Conservation (phyloP, 2,797 vertebrate genomes). For the Dendrocincla tyrannina region DNA sequence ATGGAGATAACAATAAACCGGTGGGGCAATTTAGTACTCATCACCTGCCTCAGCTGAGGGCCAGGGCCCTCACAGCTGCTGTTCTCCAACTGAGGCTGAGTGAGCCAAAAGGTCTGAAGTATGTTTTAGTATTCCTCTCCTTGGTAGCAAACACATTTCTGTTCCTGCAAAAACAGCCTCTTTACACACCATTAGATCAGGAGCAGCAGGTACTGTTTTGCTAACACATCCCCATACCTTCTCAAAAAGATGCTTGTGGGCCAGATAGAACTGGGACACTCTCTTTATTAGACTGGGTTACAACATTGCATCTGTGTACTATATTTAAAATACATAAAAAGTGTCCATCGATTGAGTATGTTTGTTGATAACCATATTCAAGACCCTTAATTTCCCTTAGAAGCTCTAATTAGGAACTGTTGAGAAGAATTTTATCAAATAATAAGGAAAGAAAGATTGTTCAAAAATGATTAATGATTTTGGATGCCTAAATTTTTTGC, state of each 20-base stretch:
- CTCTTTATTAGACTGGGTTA: not conserved
- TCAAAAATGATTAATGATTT: not conserved
- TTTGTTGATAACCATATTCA: not conserved
- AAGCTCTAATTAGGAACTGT: not conserved
- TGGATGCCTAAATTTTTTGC: not conserved
- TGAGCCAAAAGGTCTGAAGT: not conserved
- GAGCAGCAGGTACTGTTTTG: not conserved
- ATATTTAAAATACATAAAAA: not conserved
- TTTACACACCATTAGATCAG: not conserved
- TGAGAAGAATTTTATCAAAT: conserved; percentile 14
- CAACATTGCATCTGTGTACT: not conserved
- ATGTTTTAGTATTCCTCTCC: not conserved
- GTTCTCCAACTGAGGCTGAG: not conserved
- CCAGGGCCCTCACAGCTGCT: not conserved
- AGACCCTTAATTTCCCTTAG: not conserved
- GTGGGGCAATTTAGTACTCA: not conserved
- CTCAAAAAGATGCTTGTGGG: not conserved
- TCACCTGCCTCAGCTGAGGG: not conserved
- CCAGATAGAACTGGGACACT: not conserved
- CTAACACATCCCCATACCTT: not conserved
- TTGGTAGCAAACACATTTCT: not conserved
- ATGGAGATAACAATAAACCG: rapidly evolving
- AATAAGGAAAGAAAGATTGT: not conserved
- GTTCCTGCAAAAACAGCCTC: not conserved
- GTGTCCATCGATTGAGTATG: not conserved